A percentile compares a stretch with the other conserved stretches of the same genome.
Evolutionary conservation across 1,140 invertebrate species (phyloP).

Genomic region (Rhynchophorus ferrugineus): DNA sequence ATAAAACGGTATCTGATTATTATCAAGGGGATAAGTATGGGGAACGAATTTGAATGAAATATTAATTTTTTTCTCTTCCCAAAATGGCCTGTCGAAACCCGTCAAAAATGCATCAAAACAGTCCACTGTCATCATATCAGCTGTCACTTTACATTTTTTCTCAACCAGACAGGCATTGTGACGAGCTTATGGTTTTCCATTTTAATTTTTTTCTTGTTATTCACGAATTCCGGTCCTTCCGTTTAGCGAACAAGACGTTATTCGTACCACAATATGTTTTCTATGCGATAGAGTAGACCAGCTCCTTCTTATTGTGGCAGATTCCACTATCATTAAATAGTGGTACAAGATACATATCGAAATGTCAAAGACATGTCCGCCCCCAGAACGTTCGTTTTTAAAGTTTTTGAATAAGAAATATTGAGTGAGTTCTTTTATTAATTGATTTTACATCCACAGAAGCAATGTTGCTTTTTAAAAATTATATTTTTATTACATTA

Average conservation of each 20-base stretch:
- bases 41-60: constrained; percentile 10
- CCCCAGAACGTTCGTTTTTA: too few relatives aligned
- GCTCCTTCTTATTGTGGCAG: background rate
- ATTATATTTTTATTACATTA: too few relatives aligned
- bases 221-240: constrained; percentile 10
- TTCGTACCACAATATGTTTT: constrained; percentile 4
- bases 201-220: constrained; percentile 14
- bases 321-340: background rate
- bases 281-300: background rate
- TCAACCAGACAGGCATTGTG: constrained; percentile 5
- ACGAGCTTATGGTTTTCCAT: background rate
- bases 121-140: constrained; percentile 4
- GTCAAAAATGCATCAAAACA: constrained; percentile 11
- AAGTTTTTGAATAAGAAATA: too few relatives aligned
- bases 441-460: too few relatives aligned
- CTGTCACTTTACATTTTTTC: constrained; percentile 9
- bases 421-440: too few relatives aligned
- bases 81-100: constrained; percentile 2
- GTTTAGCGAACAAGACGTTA: constrained; percentile 7
- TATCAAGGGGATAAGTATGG: too few relatives aligned
- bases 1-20: too few relatives aligned
- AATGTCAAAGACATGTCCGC: constrained; percentile 10
- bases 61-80: constrained; percentile 6
- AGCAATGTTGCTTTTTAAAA: too few relatives aligned
- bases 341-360: constrained; percentile 7